Evolutionary conservation across 2,888 invertebrate genomes (phyloP).

Genomic region (Cotesia congregata): DNA sequence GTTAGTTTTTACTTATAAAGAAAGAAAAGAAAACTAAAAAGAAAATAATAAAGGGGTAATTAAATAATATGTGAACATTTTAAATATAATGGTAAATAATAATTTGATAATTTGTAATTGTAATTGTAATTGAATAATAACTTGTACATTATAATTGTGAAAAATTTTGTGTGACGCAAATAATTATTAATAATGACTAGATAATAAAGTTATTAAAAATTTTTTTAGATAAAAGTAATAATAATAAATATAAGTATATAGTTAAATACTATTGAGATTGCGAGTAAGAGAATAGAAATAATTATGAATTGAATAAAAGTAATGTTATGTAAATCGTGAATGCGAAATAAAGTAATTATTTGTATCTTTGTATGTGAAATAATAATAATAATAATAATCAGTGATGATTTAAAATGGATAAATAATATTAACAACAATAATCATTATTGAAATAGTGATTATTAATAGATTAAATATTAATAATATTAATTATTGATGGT

Average conservation of each 20-base stretch:
- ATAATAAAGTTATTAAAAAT: neutral
- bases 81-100: slow-evolving; percentile 12
- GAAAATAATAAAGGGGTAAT: slow-evolving; percentile 40
- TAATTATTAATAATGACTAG: slow-evolving; percentile 19
- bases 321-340: slow-evolving; percentile 59
- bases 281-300: slow-evolving; percentile 41
- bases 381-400: slow-evolving; percentile 45
- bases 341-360: slow-evolving; percentile 52
- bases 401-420: slow-evolving; percentile 37
- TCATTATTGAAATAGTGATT: slow-evolving; percentile 27
- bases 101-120: neutral
- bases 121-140: slow-evolving; percentile 47
- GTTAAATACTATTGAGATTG: neutral
- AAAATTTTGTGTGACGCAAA: slow-evolving; percentile 42
- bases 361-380: slow-evolving; percentile 68
- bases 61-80: slow-evolving; percentile 16
- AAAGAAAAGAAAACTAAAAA: slow-evolving; percentile 46
- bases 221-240: slow-evolving; percentile 28
- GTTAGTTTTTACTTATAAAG: slow-evolving; percentile 67
- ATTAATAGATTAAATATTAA: neutral
- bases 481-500: neutral
- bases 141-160: slow-evolving; percentile 56
- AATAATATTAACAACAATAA: slow-evolving; percentile 35
- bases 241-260: slow-evolving; percentile 46
- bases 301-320: slow-evolving; percentile 42